These are phyloP conservation scores for Spisula solida DNA, from an alignment of 2,888 invertebrate genomes.

Conservation along the genomic window DNA sequence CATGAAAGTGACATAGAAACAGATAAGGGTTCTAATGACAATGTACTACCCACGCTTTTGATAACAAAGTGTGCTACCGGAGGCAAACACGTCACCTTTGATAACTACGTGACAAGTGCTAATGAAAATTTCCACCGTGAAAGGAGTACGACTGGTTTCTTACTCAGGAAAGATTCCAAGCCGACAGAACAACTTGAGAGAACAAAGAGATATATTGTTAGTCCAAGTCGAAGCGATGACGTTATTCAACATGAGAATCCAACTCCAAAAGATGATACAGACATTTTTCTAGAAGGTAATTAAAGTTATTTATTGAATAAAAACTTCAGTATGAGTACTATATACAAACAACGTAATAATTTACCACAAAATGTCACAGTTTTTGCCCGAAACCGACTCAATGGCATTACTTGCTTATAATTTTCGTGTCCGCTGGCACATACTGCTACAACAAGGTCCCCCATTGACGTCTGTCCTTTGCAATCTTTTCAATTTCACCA, in stretches of 20 bases:
- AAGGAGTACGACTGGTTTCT: background rate
- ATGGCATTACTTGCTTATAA: no score
- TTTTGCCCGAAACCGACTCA: no score
- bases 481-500: no score
- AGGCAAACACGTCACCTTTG: background rate
- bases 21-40: background rate
- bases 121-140: background rate
- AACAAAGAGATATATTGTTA: background rate
- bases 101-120: background rate
- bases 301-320: background rate
- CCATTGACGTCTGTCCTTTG: no score
- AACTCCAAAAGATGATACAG: background rate
- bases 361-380: no score
- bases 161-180: background rate
- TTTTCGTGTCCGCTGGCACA: no score
- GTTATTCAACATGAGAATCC: background rate
- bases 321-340: no score
- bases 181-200: background rate
- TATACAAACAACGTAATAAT: no score
- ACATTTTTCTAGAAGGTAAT: slow-evolving; percentile 2
- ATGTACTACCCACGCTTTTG: background rate
- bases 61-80: background rate
- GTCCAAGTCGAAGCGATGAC: background rate
- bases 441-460: no score
- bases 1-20: background rate